Conservation (phyloP, 1,140 invertebrate species). For the Marisa cornuarietis region DNA sequence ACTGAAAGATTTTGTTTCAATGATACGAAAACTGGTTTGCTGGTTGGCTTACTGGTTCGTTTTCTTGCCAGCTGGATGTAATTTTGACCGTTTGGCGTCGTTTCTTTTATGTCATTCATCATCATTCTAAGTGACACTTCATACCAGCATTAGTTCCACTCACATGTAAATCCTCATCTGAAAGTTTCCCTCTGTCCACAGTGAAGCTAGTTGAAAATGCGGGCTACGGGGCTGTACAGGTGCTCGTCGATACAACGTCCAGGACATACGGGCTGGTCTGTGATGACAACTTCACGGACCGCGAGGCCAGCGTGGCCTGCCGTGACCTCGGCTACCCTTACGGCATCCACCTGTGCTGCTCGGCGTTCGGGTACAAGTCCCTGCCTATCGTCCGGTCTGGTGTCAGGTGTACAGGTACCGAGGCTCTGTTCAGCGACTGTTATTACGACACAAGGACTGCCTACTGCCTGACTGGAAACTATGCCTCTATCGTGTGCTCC, state of each 20-base stretch:
- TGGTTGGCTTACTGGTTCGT: no score
- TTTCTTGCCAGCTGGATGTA: no score
- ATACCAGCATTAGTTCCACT: no score
- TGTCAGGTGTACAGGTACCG: constrained; percentile 40
- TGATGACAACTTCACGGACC: constrained; percentile 43
- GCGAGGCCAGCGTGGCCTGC: constrained; percentile 42
- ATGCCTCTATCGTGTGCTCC: constrained; percentile 52
- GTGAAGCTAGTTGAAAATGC: constrained; percentile 34
- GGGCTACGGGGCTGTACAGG: constrained; percentile 40
- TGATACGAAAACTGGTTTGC: no score
- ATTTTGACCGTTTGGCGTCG: no score
- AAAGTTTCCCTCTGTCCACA: constrained; percentile 6
- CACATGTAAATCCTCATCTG: no score
- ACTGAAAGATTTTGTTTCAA: no score
- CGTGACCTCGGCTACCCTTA: constrained; percentile 43
- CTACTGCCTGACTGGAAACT: constrained; percentile 25
- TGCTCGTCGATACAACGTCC: constrained; percentile 27
- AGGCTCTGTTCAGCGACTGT: constrained; percentile 32
- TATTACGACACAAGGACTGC: constrained; percentile 34
- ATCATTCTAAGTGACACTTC: no score
- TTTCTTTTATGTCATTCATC: no score
- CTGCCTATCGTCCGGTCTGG: constrained; percentile 1
- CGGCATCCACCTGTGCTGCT: constrained; percentile 46
- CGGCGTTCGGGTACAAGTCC: constrained; percentile 36
- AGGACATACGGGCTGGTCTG: constrained; percentile 40